Evolutionary conservation across 53 echinoderm and acorn worm genomes (phyloP).

Genomic region (Arbacia lixula): DNA sequence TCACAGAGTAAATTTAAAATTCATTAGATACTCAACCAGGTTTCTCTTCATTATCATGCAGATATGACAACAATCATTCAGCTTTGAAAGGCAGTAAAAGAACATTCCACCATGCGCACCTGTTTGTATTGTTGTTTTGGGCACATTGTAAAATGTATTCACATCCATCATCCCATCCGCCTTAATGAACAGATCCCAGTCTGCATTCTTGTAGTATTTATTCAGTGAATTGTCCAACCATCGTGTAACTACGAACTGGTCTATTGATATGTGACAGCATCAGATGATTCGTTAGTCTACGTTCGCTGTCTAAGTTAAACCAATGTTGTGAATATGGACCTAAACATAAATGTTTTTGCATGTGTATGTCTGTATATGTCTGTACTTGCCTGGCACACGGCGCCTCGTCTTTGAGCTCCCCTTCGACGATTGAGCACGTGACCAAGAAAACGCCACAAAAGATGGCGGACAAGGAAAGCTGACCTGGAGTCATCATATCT

Average conservation of each 20-base stretch:
- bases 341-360: neutral
- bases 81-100: too few relatives aligned
- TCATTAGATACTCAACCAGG: too few relatives aligned
- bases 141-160: too few relatives aligned
- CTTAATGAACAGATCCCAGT: too few relatives aligned
- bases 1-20: too few relatives aligned
- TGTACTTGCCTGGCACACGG: conserved; percentile 19
- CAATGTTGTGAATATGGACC: neutral
- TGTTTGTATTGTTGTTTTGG: neutral
- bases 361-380: neutral
- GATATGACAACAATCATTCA: too few relatives aligned
- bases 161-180: too few relatives aligned
- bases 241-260: too few relatives aligned
- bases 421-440: conserved; percentile 19
- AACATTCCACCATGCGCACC: too few relatives aligned
- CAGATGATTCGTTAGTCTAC: neutral
- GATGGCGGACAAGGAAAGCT: neutral
- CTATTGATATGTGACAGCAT: too few relatives aligned
- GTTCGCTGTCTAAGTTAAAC: neutral
- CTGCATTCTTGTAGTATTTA: too few relatives aligned
- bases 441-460: conserved; percentile 7
- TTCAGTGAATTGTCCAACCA: neutral
- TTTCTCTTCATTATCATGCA: too few relatives aligned
- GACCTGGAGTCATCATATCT: neutral
- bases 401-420: conserved; percentile 20